Evolutionary conservation across 2,797 vertebrate genomes (phyloP), one percentile per base, ranked within the genome.

Genomic region (Acridotheres tristis): DNA sequence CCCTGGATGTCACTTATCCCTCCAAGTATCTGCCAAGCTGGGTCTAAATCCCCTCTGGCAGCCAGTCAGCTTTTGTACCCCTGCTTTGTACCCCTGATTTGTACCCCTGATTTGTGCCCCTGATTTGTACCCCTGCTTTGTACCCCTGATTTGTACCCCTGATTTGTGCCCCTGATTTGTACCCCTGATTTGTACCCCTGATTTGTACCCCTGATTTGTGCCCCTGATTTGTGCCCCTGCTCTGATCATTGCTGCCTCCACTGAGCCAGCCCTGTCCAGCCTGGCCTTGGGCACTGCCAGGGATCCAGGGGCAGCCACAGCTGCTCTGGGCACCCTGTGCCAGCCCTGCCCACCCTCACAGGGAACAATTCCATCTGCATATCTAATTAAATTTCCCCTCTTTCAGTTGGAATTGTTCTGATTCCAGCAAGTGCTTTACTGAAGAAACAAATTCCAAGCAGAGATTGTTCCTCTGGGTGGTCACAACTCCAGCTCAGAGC

Each of bases 401-500:
- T 58, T 58, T 45, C 66, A 34, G 34, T 12, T 42, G 17, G 18
- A 50, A 36, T 51, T 42, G 32, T 15, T 62, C 38, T 59, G 40
- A 40, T 87, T 66, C 66, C 47, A 40, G 36, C 50, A 84, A 63
- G 38, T 30, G 14, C 23, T 85, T 78, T 32, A 27, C 38, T 18
- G 50, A 47, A 84, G 76, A 43, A 57, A 81, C 5, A 53, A 30
- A 78, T 53, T 45, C 21, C 69, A 71, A 55, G 61, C 48, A 74
- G 53, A 38, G 68, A 54, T 84, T 65, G 9, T 68, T 22, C 34
- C 38, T 61, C 47, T 25, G 13, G 7, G 50, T 1, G 2, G n/a
- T 22, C 4, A 23, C 0, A 0, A 3, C 75, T 45, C 74, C 2
- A 0, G 3, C 0, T 40, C 40, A 40, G 40, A 40, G 40, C 40